phyloP scores from a whole-genome alignment of 2,797 vertebrate genomes.

The Antennarius maculatus region DNA sequence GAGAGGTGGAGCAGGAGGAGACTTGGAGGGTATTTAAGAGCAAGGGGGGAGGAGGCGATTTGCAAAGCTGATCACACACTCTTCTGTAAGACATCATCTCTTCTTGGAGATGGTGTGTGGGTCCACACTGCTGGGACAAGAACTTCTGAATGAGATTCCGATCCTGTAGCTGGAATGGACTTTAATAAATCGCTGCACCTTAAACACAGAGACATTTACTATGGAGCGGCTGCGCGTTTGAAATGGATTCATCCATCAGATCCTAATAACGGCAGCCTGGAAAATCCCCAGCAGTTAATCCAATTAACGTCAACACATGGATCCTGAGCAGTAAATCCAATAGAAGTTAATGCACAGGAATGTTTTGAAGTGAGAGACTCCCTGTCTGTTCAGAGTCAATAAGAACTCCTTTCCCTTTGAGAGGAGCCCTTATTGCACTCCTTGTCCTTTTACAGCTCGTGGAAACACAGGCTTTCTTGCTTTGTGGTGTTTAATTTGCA shows the following conservation, averaged over 20 bases:
- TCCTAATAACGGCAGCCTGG: slow-evolving; percentile 38
- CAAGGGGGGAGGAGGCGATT: background rate
- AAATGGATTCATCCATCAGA: slow-evolving; percentile 56
- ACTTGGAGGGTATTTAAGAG: slow-evolving; percentile 23
- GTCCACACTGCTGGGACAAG: background rate
- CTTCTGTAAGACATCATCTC: slow-evolving; percentile 7
- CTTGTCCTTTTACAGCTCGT: too few species aligned
- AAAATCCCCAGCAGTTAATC: slow-evolving; percentile 66
- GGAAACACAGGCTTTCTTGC: background rate
- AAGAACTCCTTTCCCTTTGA: background rate
- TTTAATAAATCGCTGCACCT: slow-evolving; percentile 45
- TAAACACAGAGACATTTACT: slow-evolving; percentile 49
- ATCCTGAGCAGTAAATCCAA: slow-evolving; percentile 56
- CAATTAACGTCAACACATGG: slow-evolving; percentile 64
- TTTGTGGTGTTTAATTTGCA: background rate
- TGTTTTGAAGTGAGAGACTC: slow-evolving; percentile 12
- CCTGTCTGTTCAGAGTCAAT: background rate
- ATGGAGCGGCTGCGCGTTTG: slow-evolving; percentile 24
- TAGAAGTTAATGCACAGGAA: slow-evolving; percentile 29
- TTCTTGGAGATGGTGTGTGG: background rate
- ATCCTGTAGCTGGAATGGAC: slow-evolving; percentile 19
- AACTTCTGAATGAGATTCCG: slow-evolving; percentile 17
- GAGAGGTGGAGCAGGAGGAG: slow-evolving; percentile 22
- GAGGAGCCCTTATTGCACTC: background rate
- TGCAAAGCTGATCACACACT: slow-evolving; percentile 17